These are phyloP conservation scores for Limnodromus scolopaceus DNA, from an alignment of 2,797 vertebrate species.

Conservation along the genomic window DNA sequence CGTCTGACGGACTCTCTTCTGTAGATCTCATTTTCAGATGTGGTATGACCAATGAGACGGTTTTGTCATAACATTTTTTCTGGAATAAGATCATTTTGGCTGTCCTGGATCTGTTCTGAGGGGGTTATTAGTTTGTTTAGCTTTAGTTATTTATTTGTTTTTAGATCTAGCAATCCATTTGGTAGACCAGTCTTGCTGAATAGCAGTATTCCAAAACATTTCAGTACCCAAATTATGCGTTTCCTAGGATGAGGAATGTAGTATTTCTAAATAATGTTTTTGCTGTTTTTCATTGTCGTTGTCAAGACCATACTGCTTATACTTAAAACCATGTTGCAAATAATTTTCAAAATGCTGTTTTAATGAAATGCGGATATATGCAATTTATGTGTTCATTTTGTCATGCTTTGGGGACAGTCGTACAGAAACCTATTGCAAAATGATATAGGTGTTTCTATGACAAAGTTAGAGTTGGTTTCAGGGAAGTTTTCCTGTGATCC, in stretches of 20 bases:
- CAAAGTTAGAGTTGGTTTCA: neutral
- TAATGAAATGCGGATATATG: neutral
- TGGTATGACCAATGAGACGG: neutral
- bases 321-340: neutral
- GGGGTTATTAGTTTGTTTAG: neutral
- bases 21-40: neutral
- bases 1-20: neutral
- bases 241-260: neutral
- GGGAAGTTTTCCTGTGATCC: neutral
- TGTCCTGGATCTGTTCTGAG: neutral
- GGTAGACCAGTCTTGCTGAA: neutral
- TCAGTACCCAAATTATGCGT: neutral
- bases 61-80: neutral
- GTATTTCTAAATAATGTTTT: neutral
- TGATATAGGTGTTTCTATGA: neutral
- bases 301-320: neutral
- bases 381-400: neutral
- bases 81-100: neutral
- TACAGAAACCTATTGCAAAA: neutral
- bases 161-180: neutral
- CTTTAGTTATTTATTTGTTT: neutral
- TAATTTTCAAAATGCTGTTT: neutral
- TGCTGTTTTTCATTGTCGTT: neutral
- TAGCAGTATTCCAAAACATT: neutral
- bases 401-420: neutral